phyloP scores from a whole-genome alignment of 2,888 invertebrate species.

The Argynnis bischoffii region DNA sequence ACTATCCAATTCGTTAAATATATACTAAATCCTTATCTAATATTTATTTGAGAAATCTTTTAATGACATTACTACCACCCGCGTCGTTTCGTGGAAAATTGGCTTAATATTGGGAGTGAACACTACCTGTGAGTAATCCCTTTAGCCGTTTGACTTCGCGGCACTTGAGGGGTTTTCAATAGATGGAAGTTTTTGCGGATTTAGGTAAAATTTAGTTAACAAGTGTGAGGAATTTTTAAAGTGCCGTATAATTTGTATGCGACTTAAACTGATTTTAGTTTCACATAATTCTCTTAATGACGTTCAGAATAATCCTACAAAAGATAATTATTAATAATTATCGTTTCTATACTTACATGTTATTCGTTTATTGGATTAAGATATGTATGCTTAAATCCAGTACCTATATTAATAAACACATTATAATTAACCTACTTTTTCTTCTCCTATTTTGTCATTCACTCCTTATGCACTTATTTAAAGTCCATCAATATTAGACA shows the following conservation, averaged over 20 bases:
- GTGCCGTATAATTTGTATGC: neutral
- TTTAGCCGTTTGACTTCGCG: conserved; percentile 57
- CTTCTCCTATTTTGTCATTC: too few relatives aligned
- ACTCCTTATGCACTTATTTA: too few relatives aligned
- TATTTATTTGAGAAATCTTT: conserved; percentile 52
- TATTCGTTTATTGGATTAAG: too few relatives aligned
- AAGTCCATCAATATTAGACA: too few relatives aligned
- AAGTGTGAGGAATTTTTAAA: conserved; percentile 24
- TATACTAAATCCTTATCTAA: conserved; percentile 45
- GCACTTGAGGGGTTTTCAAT: conserved; percentile 40
- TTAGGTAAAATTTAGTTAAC: conserved; percentile 27
- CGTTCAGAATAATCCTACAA: too few relatives aligned
- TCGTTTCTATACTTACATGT: too few relatives aligned
- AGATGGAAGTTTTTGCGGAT: conserved; percentile 20
- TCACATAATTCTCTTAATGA: too few relatives aligned
- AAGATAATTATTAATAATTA: too few relatives aligned
- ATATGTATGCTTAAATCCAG: too few relatives aligned
- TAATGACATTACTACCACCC: conserved; percentile 62
- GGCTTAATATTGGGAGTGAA: conserved; percentile 49
- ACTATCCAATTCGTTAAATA: conserved; percentile 4
- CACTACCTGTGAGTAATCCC: conserved; percentile 67
- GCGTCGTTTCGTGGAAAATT: conserved; percentile 63
- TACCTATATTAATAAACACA: too few relatives aligned
- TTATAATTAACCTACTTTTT: too few relatives aligned
- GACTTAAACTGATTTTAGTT: too few relatives aligned